Evolutionary conservation across 2,113 vertebrate species (phyloP).

Genomic region (Xyliphius kryptos): DNA sequence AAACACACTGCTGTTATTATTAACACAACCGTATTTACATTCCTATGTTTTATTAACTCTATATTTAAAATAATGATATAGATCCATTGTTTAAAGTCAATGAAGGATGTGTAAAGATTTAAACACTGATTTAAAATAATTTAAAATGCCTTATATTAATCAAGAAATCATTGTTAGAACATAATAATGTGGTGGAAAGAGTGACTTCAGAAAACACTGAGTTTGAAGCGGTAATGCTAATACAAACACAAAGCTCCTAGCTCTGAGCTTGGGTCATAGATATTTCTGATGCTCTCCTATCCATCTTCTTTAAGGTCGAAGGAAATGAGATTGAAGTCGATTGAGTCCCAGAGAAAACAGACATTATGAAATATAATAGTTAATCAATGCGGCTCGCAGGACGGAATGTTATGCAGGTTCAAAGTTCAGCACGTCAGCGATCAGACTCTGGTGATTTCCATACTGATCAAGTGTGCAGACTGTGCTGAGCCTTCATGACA

Average conservation of each 20-base stretch:
- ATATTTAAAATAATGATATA: too few species aligned
- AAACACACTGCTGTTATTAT: too few species aligned
- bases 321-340: neutral
- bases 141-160: too few species aligned
- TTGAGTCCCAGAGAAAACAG: conserved; percentile 3
- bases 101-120: too few species aligned
- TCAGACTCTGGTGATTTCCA: conserved; percentile 8
- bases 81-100: too few species aligned
- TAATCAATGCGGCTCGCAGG: conserved; percentile 5
- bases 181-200: too few species aligned
- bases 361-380: conserved; percentile 19
- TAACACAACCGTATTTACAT: too few species aligned
- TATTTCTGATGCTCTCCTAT: conserved; percentile 12
- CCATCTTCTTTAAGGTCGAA: conserved; percentile 8
- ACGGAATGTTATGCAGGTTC: neutral
- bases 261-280: conserved; percentile 4
- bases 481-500: neutral
- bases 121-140: too few species aligned
- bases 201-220: too few species aligned
- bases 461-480: neutral
- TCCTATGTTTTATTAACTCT: too few species aligned
- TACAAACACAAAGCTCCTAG: conserved; percentile 2
- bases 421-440: conserved; percentile 4
- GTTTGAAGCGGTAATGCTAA: too few species aligned
- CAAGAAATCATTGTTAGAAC: too few species aligned